Evolutionary conservation across 2,113 vertebrate genomes (phyloP).

Genomic region (Emydura subglobosa): DNA sequence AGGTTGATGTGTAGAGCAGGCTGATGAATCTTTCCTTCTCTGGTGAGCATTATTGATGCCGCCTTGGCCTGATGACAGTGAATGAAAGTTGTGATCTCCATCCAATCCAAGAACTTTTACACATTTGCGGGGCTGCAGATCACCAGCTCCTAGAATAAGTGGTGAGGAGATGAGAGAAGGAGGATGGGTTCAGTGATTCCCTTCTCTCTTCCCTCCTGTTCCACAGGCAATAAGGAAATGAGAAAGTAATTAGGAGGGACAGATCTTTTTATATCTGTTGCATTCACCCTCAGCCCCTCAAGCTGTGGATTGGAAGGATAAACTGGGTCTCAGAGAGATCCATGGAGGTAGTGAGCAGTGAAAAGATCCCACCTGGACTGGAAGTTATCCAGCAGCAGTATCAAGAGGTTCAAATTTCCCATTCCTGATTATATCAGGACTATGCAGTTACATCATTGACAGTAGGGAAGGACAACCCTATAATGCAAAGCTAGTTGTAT

Average conservation of each 20-base stretch:
- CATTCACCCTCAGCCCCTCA: neutral
- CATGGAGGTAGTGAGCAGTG: neutral
- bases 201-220: neutral
- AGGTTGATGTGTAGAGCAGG: neutral
- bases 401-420: neutral
- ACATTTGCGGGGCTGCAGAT: neutral
- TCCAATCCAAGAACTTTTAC: neutral
- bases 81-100: neutral
- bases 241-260: neutral
- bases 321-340: neutral
- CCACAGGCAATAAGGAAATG: neutral
- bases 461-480: neutral
- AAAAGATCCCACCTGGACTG: neutral
- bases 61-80: neutral
- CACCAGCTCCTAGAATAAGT: neutral
- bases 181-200: neutral
- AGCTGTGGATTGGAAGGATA: neutral
- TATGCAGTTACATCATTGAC: neutral
- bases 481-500: neutral
- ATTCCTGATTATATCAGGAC: neutral
- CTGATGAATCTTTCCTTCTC: neutral
- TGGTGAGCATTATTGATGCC: neutral
- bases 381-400: neutral
- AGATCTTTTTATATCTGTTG: neutral
- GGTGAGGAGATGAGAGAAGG: neutral